Evolutionary conservation across 2,113 vertebrate genomes (phyloP).

Genomic region (Phaetusa simplex): DNA sequence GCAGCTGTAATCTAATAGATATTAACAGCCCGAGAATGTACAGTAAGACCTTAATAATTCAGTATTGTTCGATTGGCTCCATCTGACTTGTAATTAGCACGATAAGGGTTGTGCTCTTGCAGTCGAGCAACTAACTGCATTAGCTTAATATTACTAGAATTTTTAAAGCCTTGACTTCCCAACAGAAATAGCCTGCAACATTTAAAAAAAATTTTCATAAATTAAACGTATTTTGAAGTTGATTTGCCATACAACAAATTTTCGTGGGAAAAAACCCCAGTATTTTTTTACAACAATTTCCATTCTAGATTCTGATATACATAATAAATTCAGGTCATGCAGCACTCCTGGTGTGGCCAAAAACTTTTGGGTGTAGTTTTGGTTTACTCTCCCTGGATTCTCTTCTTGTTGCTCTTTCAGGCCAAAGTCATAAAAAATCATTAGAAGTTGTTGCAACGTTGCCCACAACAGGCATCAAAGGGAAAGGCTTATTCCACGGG

Average conservation of each 20-base stretch:
- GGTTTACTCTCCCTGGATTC: background rate
- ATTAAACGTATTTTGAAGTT: background rate
- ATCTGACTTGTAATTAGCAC: background rate
- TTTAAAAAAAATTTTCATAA: background rate
- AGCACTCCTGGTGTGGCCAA: background rate
- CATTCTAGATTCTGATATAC: background rate
- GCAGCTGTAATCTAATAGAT: constrained; percentile 56
- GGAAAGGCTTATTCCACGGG: background rate
- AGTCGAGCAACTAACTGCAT: background rate
- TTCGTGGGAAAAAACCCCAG: background rate
- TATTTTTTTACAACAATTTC: background rate
- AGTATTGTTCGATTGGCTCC: constrained; percentile 22
- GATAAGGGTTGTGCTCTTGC: background rate
- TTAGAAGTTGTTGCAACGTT: background rate
- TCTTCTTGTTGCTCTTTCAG: background rate
- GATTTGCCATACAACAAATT: background rate
- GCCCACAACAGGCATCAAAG: background rate
- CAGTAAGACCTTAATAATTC: constrained; percentile 56
- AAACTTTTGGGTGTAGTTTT: background rate
- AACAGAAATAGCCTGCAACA: background rate
- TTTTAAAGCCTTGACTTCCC: background rate
- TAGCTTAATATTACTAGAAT: background rate
- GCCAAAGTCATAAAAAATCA: background rate
- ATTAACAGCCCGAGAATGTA: constrained; percentile 39
- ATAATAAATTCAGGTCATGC: background rate